phyloP scores from a whole-genome alignment of 2,113 vertebrate genomes.

The Manacus vitellinus region DNA sequence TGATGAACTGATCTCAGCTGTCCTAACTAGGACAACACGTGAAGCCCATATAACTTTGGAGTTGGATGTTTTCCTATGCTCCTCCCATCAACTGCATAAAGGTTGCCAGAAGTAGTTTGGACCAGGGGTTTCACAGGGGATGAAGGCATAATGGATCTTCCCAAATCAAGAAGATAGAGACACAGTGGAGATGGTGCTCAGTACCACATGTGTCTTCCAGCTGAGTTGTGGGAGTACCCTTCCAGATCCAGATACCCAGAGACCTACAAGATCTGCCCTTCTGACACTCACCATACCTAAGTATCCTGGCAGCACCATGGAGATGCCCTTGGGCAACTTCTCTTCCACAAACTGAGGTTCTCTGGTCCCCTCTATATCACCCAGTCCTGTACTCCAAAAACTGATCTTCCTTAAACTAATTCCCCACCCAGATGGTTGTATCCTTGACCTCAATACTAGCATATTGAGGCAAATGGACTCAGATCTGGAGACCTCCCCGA shows the following conservation, averaged over 20 bases:
- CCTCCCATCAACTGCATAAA: not conserved
- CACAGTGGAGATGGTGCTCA: not conserved
- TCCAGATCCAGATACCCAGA: not conserved
- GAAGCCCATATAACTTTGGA: not conserved
- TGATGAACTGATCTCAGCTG: too few relatives aligned
- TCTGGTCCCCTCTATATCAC: not conserved
- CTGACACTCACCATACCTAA: not conserved
- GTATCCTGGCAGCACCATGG: not conserved
- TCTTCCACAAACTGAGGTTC: not conserved
- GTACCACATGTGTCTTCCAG: not conserved
- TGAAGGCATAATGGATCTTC: not conserved
- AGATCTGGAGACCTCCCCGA: not conserved
- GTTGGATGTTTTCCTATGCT: not conserved
- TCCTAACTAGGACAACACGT: not conserved
- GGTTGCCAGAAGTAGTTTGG: not conserved
- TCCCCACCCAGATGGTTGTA: not conserved
- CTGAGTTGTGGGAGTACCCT: not conserved
- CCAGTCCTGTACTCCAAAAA: not conserved
- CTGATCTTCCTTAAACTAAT: not conserved
- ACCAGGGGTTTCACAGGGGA: not conserved
- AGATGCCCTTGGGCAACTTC: not conserved
- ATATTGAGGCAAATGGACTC: not conserved
- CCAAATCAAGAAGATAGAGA: not conserved
- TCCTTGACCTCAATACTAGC: not conserved
- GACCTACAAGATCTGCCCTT: not conserved